Conservation (phyloP, 1,140 invertebrate species). For the Archegozetes longisetosus region DNA sequence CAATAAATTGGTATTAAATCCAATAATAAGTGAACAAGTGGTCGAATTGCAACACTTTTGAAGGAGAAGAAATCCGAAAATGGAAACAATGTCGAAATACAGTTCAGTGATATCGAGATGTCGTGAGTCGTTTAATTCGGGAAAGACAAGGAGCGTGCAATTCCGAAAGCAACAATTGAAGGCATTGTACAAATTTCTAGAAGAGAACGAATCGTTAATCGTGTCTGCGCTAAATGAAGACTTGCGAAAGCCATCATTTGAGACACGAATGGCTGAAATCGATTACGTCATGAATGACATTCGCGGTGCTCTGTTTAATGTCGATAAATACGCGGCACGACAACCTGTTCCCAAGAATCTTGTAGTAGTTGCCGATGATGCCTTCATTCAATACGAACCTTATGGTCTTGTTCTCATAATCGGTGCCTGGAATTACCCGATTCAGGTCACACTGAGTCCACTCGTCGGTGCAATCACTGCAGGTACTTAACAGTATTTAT, state of each 20-base stretch:
- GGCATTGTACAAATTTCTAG: slow-evolving; percentile 50
- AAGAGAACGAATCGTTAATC: slow-evolving; percentile 57
- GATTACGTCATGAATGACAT: slow-evolving; percentile 28
- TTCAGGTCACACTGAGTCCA: slow-evolving; percentile 34
- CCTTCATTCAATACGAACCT: slow-evolving; percentile 36
- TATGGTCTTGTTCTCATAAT: slow-evolving; percentile 37
- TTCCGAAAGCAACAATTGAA: slow-evolving; percentile 61
- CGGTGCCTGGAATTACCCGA: slow-evolving; percentile 43
- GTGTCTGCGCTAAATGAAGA: slow-evolving; percentile 56
- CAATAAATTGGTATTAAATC: too few relatives aligned
- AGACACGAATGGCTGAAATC: slow-evolving; percentile 30
- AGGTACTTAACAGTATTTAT: slow-evolving; percentile 23
- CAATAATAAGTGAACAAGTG: too few relatives aligned
- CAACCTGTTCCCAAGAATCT: slow-evolving; percentile 29
- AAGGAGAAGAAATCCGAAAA: slow-evolving; percentile 1
- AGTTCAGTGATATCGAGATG: slow-evolving; percentile 9
- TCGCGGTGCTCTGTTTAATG: slow-evolving; percentile 26
- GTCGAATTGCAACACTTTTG: too few relatives aligned
- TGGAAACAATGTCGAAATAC: not conserved
- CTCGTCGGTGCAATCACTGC: slow-evolving; percentile 38
- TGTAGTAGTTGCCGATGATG: slow-evolving; percentile 34
- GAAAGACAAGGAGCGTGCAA: slow-evolving; percentile 17
- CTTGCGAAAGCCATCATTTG: slow-evolving; percentile 43
- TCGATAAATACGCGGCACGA: slow-evolving; percentile 32
- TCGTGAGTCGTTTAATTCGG: slow-evolving; percentile 15